Base-by-base conservation (phyloP, 2,888 invertebrate species). In the Eudemis profundana region DNA sequence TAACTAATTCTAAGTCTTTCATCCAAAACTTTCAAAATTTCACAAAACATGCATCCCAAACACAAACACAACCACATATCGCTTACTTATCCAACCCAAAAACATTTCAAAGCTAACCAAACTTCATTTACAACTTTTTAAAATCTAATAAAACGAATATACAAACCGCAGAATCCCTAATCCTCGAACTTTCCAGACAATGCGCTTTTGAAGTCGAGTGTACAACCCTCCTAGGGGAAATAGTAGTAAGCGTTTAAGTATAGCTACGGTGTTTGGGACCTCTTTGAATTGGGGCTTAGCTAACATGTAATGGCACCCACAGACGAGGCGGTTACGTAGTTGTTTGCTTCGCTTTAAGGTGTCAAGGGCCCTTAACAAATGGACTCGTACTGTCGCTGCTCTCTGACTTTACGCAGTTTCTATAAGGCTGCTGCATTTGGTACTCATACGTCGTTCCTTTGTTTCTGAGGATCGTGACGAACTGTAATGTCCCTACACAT, bases 281-380 rank as follows among this genome's bases (percentile, higher is more conserved):
- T 19, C 44, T 40, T 56, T n/a, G 15, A 7, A 17, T n/a, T 27
- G 40, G 12, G 10, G n/a, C 4, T 0, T 14, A 29, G n/a, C 8
- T 10, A 49, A 12, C 10, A 27, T 51, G 44, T 44, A 38, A 27
- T 14, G 57, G 40, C 27, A 56, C 51, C 29, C 50, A 63, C 62
- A 63, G 67, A 69, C 69, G 70, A 67, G 42, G 74, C 69, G 68
- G 74, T 74, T 73, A 74, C 68, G 69, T 68, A 69, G 73, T 69
- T 69, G 70, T 78, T 68, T 71, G 81, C 75, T 72, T 78, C 77
- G 81, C 84, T 83, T 82, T 76, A 77, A 74, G 64, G 78, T 78
- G 81, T 81, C 78, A 82, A 78, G 81, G 72, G 77, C 74, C 75
- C 83, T 82, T 72, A 74, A 75, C 79, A 84, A 86, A 84, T 85